Evolutionary conservation across 2,888 invertebrate genomes (phyloP).

Genomic region (Microplitis deprimator): DNA sequence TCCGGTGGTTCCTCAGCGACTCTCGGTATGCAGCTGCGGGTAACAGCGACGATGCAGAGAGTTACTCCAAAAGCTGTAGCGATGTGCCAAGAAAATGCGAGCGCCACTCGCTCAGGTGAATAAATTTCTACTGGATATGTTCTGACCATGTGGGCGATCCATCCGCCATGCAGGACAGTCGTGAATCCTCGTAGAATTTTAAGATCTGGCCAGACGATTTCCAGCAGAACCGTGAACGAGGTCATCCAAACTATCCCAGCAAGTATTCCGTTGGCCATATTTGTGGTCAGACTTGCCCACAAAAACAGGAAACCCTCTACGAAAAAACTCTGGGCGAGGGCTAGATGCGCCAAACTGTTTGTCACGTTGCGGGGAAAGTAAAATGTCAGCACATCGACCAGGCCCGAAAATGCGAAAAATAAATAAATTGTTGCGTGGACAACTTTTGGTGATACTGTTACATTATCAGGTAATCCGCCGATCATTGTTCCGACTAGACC

Average conservation of each 20-base stretch:
- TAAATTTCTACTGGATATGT: conserved; percentile 49
- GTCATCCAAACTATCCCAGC: conserved; percentile 61
- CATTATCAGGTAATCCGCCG: conserved; percentile 56
- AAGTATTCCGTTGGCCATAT: conserved; percentile 53
- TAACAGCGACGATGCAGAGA: conserved; percentile 59
- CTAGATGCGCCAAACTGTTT: conserved; percentile 65
- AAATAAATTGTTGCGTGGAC: conserved; percentile 68
- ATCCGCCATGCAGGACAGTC: conserved; percentile 63
- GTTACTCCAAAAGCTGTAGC: conserved; percentile 63
- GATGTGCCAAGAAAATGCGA: conserved; percentile 65
- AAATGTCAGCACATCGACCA: conserved; percentile 68
- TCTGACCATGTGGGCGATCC: conserved; percentile 65
- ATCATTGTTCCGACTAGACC: conserved; percentile 62
- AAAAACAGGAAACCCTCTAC: conserved; percentile 68
- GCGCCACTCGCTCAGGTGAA: conserved; percentile 50
- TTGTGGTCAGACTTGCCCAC: conserved; percentile 53
- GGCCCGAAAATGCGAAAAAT: conserved; percentile 69
- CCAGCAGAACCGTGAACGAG: conserved; percentile 57
- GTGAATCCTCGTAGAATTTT: conserved; percentile 60
- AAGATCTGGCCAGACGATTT: conserved; percentile 64
- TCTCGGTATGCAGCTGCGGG: conserved; percentile 60
- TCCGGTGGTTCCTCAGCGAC: conserved; percentile 59
- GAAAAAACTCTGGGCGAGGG: conserved; percentile 67
- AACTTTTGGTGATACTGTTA: conserved; percentile 61
- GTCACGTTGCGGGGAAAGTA: conserved; percentile 68